A percentile compares a stretch with the other conserved stretches of the same genome.
phyloP scores from a whole-genome alignment of 2,113 vertebrate genomes.

The Bufo bufo region DNA sequence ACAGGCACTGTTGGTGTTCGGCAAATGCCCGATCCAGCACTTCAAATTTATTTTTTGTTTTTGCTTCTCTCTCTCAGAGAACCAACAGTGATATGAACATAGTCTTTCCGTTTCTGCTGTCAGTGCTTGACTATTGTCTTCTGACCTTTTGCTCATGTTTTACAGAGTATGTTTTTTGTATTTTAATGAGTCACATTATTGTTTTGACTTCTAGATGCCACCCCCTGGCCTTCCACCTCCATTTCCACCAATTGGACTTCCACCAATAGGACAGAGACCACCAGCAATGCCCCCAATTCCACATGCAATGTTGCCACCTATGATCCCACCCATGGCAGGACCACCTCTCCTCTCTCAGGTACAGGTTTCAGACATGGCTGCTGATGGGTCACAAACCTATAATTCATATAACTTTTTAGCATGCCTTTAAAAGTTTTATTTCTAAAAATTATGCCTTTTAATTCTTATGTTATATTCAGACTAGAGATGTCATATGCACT shows the following conservation, averaged over 20 bases:
- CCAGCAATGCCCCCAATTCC: slow-evolving; percentile 73
- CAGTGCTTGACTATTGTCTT: too few relatives aligned
- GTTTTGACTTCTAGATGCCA: slow-evolving; percentile 65
- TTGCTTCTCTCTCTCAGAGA: too few relatives aligned
- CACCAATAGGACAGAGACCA: slow-evolving; percentile 72
- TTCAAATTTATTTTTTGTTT: too few relatives aligned
- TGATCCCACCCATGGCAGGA: slow-evolving; percentile 73
- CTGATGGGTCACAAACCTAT: neutral
- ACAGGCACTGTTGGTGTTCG: too few relatives aligned
- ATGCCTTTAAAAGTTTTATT: neutral
- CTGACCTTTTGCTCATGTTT: too few relatives aligned
- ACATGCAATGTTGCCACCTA: slow-evolving; percentile 73
- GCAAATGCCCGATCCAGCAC: too few relatives aligned
- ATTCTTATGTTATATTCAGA: neutral
- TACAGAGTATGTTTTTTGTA: neutral
- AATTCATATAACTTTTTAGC: neutral
- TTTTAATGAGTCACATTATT: neutral
- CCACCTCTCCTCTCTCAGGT: slow-evolving; percentile 74
- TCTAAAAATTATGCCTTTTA: neutral
- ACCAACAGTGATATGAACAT: too few relatives aligned
- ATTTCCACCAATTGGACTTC: slow-evolving; percentile 73
- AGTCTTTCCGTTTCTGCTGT: too few relatives aligned
- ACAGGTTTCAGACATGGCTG: neutral
- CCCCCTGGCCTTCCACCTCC: slow-evolving; percentile 75
- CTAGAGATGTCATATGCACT: neutral